phyloP scores from a whole-genome alignment of 2,113 vertebrate genomes.

The Tretioscincus oriximinensis region DNA sequence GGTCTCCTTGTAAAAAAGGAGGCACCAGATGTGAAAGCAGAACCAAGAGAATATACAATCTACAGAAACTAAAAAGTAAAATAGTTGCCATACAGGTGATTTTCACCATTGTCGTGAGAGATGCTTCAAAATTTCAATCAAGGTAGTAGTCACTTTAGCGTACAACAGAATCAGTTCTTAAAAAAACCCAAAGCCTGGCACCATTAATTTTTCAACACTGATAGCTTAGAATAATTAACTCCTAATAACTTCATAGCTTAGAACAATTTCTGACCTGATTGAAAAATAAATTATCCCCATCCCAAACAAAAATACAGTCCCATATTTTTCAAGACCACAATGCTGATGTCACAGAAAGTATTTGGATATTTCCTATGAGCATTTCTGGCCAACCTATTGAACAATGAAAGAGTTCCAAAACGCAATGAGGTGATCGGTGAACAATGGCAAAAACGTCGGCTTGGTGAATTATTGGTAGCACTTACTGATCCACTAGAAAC shows the following conservation, averaged over 20 bases:
- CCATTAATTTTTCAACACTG: conserved; percentile 50
- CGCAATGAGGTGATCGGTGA: background rate
- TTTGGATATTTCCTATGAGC: background rate
- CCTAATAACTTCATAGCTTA: conserved; percentile 34
- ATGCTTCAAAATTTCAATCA: background rate
- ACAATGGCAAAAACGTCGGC: conserved; percentile 37
- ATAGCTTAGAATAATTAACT: conserved; percentile 18
- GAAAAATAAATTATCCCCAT: conserved; percentile 72
- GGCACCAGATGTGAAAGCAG: background rate
- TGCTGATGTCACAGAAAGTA: conserved; percentile 59
- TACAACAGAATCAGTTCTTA: conserved; percentile 33
- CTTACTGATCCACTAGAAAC: conserved; percentile 2
- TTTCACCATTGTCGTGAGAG: background rate
- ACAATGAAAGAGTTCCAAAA: background rate
- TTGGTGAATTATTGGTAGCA: conserved; percentile 40
- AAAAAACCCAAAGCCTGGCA: conserved; percentile 15
- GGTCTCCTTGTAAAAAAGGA: conserved; percentile 34
- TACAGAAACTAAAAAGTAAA: background rate
- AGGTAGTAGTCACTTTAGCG: conserved; percentile 26
- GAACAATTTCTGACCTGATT: conserved; percentile 54
- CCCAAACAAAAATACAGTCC: conserved; percentile 39
- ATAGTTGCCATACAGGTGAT: background rate
- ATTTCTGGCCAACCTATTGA: conserved; percentile 25
- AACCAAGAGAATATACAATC: background rate
- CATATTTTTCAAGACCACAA: conserved; percentile 52